Evolutionary conservation across 2,797 vertebrate species (phyloP).

Genomic region (Microcaecilia unicolor): DNA sequence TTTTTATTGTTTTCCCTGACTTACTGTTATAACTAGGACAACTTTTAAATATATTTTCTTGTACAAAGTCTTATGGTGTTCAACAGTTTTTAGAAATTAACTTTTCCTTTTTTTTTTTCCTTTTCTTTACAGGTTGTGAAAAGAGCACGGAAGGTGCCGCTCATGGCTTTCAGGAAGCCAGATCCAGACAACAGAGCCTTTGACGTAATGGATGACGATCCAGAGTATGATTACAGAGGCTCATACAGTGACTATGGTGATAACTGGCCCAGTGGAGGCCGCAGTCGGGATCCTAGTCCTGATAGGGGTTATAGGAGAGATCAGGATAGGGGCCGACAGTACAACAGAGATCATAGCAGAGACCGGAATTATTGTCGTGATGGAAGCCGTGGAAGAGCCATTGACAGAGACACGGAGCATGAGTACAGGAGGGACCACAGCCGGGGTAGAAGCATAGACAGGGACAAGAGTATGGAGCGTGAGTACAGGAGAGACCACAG

Average conservation of each 20-base stretch:
- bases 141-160: constrained; percentile 73
- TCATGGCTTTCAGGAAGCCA: constrained; percentile 51
- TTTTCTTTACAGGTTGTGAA: constrained; percentile 74
- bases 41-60: no score
- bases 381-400: constrained; percentile 50
- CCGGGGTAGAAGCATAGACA: constrained; percentile 52
- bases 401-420: constrained; percentile 60
- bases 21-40: no score
- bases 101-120: no score
- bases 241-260: constrained; percentile 62
- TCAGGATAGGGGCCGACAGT: constrained; percentile 15
- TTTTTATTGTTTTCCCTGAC: no score
- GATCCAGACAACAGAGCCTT: constrained; percentile 67
- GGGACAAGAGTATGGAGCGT: constrained; percentile 42
- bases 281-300: constrained; percentile 52
- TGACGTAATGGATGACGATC: constrained; percentile 65
- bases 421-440: constrained; percentile 53
- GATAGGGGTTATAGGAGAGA: constrained; percentile 42
- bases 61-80: no score
- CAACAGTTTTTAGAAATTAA: no score
- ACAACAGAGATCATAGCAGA: constrained; percentile 31
- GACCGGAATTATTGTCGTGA: constrained; percentile 43
- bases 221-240: constrained; percentile 74
- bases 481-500: constrained; percentile 52
- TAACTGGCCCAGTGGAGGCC: constrained; percentile 60